These are phyloP conservation scores for Xenotilapia leptura DNA, from an alignment of 2,113 vertebrate species.

Conservation along the genomic window DNA sequence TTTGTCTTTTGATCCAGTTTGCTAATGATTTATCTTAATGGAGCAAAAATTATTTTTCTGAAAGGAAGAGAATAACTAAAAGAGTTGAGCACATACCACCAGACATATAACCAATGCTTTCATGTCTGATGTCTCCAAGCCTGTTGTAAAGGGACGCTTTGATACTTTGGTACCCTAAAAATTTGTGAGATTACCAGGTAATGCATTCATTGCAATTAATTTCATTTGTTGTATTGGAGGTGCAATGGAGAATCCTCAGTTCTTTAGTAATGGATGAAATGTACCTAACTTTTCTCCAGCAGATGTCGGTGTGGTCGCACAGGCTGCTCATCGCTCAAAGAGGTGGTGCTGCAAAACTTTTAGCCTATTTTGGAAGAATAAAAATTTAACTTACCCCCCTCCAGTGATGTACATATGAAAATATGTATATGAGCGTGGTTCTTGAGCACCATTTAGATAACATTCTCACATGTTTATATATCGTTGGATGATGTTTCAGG, in stretches of 20 bases:
- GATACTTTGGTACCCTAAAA: neutral
- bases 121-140: neutral
- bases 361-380: neutral
- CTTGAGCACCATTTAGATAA: neutral
- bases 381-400: neutral
- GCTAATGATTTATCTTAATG: neutral
- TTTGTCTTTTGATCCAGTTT: neutral
- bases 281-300: conserved; percentile 24
- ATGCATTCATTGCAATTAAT: neutral
- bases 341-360: neutral
- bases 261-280: neutral
- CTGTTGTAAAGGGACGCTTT: neutral
- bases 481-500: neutral
- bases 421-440: neutral
- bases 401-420: neutral
- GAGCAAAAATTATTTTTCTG: neutral
- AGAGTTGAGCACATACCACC: neutral
- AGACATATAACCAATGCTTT: neutral
- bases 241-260: neutral
- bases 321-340: neutral
- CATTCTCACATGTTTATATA: neutral
- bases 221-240: neutral
- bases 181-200: neutral
- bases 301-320: conserved; percentile 26
- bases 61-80: neutral